phyloP scores from a whole-genome alignment of 2,113 vertebrate genomes.

The Rousettus leschenaultii region DNA sequence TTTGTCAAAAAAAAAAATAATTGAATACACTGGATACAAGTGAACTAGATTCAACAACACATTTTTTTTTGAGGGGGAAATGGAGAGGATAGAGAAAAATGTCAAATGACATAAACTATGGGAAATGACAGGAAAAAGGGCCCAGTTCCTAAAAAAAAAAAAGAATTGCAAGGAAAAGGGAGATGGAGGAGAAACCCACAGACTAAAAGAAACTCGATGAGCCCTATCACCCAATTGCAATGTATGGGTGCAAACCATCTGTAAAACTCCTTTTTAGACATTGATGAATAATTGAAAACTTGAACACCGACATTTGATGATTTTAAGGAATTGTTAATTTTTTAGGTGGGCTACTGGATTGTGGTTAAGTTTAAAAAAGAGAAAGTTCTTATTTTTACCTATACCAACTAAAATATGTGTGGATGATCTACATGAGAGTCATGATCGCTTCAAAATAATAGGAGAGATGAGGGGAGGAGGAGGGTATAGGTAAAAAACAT shows the following conservation, averaged over 20 bases:
- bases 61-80: background rate
- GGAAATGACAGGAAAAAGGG: background rate
- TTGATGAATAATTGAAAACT: background rate
- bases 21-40: background rate
- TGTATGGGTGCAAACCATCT: background rate
- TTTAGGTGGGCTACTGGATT: background rate
- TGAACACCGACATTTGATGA: background rate
- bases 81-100: background rate
- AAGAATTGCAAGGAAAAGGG: background rate
- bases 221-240: background rate
- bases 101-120: background rate
- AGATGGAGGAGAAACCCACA: background rate
- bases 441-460: background rate
- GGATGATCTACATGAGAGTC: background rate
- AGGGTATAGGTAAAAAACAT: background rate
- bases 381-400: background rate
- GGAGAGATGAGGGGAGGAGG: no score
- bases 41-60: background rate
- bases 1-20: background rate
- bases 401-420: background rate
- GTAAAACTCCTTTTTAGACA: background rate
- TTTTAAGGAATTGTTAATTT: background rate
- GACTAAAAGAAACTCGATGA: background rate
- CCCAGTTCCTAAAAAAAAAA: background rate
- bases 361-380: background rate